Evolutionary conservation across 2,888 invertebrate genomes (phyloP).

Genomic region (Ectemnius cavifrons): DNA sequence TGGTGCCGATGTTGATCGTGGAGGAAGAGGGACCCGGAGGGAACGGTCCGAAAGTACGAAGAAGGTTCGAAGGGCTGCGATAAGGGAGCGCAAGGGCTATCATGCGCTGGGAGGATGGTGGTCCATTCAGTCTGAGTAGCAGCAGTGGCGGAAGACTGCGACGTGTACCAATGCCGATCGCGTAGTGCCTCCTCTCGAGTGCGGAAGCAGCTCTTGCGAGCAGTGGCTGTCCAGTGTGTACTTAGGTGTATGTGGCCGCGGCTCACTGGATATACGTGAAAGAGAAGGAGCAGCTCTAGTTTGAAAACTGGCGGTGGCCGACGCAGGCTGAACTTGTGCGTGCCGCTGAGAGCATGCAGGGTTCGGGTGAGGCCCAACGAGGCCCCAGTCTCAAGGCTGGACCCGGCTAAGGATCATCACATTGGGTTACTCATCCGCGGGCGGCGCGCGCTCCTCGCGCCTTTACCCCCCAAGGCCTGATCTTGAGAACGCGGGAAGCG

Average conservation of each 20-base stretch:
- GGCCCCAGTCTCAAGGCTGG: slow-evolving; percentile 70
- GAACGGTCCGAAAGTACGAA: slow-evolving; percentile 16
- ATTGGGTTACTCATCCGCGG: slow-evolving; percentile 15
- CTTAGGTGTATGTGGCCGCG: not conserved
- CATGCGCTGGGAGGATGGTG: not conserved
- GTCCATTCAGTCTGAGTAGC: not conserved
- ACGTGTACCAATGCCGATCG: not conserved
- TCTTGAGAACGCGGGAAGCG: slow-evolving; percentile 67
- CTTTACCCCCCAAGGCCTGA: slow-evolving; percentile 53
- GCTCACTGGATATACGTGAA: not conserved
- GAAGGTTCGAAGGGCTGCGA: slow-evolving; percentile 4
- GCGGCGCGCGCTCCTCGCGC: slow-evolving; percentile 36
- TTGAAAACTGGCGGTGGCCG: slow-evolving; percentile 3
- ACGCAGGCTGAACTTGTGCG: slow-evolving; percentile 54
- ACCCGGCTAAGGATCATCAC: slow-evolving; percentile 58
- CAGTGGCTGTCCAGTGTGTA: not conserved
- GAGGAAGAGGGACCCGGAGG: not conserved
- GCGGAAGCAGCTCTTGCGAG: not conserved
- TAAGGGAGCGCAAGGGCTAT: slow-evolving; percentile 37
- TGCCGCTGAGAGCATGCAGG: slow-evolving; percentile 69
- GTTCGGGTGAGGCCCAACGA: slow-evolving; percentile 71
- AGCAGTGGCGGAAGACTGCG: not conserved
- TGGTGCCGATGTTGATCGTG: slow-evolving; percentile 50
- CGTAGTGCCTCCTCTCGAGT: not conserved
- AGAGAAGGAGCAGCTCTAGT: not conserved